These are phyloP conservation scores for Malthinus seriepunctatus DNA, from an alignment of 2,888 invertebrate species.

Conservation along the genomic window DNA sequence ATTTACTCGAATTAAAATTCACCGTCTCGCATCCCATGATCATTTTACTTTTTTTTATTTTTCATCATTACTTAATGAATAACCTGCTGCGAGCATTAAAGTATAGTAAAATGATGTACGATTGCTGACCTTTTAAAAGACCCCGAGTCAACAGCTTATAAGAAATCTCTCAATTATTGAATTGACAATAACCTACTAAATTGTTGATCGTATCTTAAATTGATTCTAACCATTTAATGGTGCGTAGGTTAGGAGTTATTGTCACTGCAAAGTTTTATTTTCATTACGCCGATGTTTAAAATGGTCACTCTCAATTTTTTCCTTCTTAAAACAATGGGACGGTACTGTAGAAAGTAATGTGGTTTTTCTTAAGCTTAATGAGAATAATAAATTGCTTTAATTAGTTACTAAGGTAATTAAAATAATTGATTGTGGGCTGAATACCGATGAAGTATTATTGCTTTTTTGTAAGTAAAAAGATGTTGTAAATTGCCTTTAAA, in stretches of 20 bases:
- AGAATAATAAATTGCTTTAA: slow-evolving; percentile 2
- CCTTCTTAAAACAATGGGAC: too few species aligned
- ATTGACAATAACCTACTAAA: slow-evolving; percentile 17
- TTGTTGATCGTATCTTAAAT: slow-evolving; percentile 19
- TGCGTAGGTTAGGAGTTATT: slow-evolving; percentile 4
- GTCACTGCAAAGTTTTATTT: slow-evolving; percentile 6
- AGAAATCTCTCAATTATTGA: slow-evolving; percentile 24
- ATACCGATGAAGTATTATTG: not conserved
- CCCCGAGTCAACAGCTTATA: slow-evolving; percentile 18
- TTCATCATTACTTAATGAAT: slow-evolving; percentile 1
- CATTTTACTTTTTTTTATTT: not conserved
- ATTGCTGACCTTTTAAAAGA: slow-evolving; percentile 12
- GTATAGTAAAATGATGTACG: slow-evolving; percentile 11
- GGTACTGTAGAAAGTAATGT: too few species aligned
- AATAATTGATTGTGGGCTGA: slow-evolving; percentile 8
- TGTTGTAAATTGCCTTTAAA: too few species aligned
- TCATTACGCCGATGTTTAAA: slow-evolving; percentile 4
- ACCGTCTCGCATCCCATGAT: too few species aligned
- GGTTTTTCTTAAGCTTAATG: too few species aligned
- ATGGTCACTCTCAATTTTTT: too few species aligned
- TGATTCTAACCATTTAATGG: slow-evolving; percentile 11
- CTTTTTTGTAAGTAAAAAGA: too few species aligned
- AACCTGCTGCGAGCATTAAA: slow-evolving; percentile 7
- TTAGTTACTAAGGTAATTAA: slow-evolving; percentile 9
- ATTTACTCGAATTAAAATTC: too few species aligned